Conservation (phyloP, 2,797 vertebrate genomes). For the Sebastes paucispinis region DNA sequence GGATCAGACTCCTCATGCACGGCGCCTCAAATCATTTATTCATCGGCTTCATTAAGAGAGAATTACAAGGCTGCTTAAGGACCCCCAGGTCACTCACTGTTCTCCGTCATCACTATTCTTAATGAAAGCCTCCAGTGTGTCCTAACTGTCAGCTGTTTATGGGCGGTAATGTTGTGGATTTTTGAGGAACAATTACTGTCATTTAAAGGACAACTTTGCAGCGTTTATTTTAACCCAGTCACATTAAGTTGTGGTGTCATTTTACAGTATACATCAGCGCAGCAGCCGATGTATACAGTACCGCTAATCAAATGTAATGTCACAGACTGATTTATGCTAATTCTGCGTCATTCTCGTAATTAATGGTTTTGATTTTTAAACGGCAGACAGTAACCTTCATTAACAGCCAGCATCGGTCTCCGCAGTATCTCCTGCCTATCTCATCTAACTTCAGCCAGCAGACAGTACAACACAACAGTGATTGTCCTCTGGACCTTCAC, state of each 20-base stretch:
- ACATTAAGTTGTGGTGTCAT: neutral
- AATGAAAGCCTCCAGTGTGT: conserved; percentile 64
- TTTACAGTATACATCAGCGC: neutral
- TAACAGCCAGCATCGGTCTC: conserved; percentile 37
- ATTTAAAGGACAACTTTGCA: conserved; percentile 27
- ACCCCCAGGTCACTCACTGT: conserved; percentile 68
- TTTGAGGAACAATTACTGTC: conserved; percentile 48
- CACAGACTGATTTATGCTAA: conserved; percentile 21
- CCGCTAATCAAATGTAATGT: conserved; percentile 31
- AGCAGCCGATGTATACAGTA: neutral
- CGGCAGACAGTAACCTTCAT: conserved; percentile 49
- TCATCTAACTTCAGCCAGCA: conserved; percentile 55
- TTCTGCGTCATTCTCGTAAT: conserved; percentile 32
- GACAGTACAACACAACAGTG: conserved; percentile 67
- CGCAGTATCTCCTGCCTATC: conserved; percentile 49
- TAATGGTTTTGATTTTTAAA: conserved; percentile 40
- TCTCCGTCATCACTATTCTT: conserved; percentile 55
- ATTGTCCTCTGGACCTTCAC: conserved; percentile 77
- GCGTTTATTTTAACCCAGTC: neutral
- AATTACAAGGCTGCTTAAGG: conserved; percentile 74
- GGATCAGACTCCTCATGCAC: conserved; percentile 65
- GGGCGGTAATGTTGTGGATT: conserved; percentile 42
- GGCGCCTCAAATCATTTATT: conserved; percentile 76
- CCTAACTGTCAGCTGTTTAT: conserved; percentile 56
- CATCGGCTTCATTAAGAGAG: conserved; percentile 77